Evolutionary conservation across 35 echinoderm and acorn worm species (phyloP).

Genomic region (Heliocidaris tuberculata): DNA sequence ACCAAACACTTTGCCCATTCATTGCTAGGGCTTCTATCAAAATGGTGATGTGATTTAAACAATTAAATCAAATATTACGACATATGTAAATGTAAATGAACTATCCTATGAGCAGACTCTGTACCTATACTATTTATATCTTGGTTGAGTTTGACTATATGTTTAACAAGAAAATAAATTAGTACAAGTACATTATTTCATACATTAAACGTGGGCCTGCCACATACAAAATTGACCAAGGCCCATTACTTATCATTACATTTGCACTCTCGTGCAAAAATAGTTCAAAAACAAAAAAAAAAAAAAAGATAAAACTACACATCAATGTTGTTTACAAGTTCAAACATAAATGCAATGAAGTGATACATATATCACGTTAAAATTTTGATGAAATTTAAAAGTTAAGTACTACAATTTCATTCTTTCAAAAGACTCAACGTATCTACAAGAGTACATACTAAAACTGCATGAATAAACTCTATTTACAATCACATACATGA

Average conservation of each 20-base stretch:
- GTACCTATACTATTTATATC: too few relatives aligned
- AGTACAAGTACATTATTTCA: too few relatives aligned
- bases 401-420: background rate
- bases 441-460: background rate
- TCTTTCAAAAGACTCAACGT: background rate
- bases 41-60: background rate
- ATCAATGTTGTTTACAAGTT: background rate
- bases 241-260: background rate
- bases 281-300: background rate
- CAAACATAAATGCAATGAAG: too few relatives aligned
- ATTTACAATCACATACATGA: background rate
- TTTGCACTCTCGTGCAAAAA: background rate
- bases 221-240: background rate
- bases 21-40: background rate
- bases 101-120: too few relatives aligned
- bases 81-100: background rate
- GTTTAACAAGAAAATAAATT: too few relatives aligned
- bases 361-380: too few relatives aligned
- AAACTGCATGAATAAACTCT: background rate
- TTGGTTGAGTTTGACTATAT: too few relatives aligned
- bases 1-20: background rate
- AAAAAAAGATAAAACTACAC: background rate
- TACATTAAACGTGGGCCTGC: background rate
- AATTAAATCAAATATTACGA: too few relatives aligned
- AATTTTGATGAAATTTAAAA: background rate